Conservation (phyloP, 2,888 invertebrate genomes). For the Phaonia tiefii region DNA sequence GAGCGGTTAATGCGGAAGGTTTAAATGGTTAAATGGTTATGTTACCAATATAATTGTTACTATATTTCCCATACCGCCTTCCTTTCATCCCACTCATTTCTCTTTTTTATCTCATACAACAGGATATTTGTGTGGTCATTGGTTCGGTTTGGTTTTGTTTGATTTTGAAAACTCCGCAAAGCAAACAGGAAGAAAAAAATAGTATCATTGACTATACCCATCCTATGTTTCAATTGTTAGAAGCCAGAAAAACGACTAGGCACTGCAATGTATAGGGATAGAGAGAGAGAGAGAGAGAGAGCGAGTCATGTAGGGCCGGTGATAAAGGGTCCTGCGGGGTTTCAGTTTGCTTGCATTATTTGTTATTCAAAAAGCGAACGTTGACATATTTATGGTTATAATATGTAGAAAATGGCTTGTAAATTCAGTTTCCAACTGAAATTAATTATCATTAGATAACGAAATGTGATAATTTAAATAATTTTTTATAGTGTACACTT, state of each 20-base stretch:
- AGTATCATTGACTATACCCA: no score
- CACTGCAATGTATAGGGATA: no score
- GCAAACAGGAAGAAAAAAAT: no score
- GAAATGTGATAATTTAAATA: conserved; percentile 1
- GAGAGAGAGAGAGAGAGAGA: background rate
- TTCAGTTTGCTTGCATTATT: conserved; percentile 26
- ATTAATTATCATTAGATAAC: conserved; percentile 44
- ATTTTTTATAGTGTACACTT: no score
- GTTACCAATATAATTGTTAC: background rate
- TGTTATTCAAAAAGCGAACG: conserved; percentile 47
- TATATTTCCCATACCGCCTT: background rate
- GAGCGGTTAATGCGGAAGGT: no score
- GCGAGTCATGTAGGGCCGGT: no score
- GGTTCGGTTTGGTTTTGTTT: conserved; percentile 25
- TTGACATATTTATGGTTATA: conserved; percentile 49
- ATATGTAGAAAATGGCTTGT: conserved; percentile 39
- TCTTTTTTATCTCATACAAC: conserved; percentile 27
- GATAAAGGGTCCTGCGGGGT: background rate
- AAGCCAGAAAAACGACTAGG: no score
- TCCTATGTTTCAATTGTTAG: no score
- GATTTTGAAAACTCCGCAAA: background rate
- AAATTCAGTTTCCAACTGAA: conserved; percentile 33
- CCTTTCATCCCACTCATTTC: background rate
- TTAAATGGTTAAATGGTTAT: no score
- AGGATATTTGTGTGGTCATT: conserved; percentile 44